A percentile compares a stretch with the other conserved stretches of the same genome.
phyloP scores from a whole-genome alignment of 1,140 invertebrate genomes.

The Polyergus mexicanus region DNA sequence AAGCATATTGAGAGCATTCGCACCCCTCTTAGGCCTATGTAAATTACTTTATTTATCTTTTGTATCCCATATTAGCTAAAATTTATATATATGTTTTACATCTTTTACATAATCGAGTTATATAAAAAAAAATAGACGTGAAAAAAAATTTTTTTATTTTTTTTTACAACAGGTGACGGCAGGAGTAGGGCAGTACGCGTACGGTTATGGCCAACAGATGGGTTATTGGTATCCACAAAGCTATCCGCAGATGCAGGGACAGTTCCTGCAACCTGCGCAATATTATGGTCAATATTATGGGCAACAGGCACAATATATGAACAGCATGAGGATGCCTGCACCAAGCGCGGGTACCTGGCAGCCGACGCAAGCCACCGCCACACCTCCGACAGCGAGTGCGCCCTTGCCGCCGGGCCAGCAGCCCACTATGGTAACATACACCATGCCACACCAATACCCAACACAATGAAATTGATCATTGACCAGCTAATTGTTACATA shows the following conservation, averaged over 20 bases:
- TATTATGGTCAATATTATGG: constrained; percentile 88
- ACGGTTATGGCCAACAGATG: constrained; percentile 91
- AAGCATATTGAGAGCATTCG: constrained; percentile 8
- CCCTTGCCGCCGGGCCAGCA: constrained; percentile 86
- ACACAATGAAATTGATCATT: constrained; percentile 89
- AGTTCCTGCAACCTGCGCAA: constrained; percentile 83
- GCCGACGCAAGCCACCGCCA: constrained; percentile 85
- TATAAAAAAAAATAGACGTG: neutral
- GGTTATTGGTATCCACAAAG: constrained; percentile 93
- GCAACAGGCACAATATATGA: constrained; percentile 86
- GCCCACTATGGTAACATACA: constrained; percentile 91
- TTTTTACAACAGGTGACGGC: constrained; percentile 80
- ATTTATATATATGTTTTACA: neutral
- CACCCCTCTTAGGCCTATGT: neutral
- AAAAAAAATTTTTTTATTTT: neutral
- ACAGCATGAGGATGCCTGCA: constrained; percentile 87
- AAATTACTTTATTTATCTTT: neutral
- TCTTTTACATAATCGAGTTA: neutral
- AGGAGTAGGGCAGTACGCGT: constrained; percentile 89
- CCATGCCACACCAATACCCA: constrained; percentile 92
- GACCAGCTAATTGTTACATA: constrained; percentile 71
- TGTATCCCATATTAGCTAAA: neutral
- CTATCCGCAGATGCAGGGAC: constrained; percentile 88
- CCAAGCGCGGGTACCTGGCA: constrained; percentile 87
- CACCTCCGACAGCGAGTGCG: constrained; percentile 85